These are phyloP conservation scores for Merodon equestris DNA, from an alignment of 2,888 invertebrate genomes.

Conservation along the genomic window DNA sequence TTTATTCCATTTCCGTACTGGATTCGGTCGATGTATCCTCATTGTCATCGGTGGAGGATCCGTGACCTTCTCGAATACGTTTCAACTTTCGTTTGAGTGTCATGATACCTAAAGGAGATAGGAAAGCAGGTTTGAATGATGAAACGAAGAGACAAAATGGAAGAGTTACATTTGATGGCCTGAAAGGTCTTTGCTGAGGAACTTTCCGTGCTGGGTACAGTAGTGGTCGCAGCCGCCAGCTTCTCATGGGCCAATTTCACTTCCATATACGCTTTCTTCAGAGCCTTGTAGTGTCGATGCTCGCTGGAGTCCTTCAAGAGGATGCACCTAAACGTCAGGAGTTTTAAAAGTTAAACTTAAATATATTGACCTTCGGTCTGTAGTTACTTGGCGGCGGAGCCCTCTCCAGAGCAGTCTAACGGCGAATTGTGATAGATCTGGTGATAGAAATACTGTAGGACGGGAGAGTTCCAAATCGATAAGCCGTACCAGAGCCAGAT, in stretches of 20 bases:
- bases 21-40: conserved; percentile 71
- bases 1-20: conserved; percentile 33
- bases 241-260: conserved; percentile 77
- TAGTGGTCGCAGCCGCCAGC: conserved; percentile 71
- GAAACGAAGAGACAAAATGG: no score
- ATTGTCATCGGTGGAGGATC: conserved; percentile 74
- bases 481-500: conserved; percentile 79
- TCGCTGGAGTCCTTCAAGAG: conserved; percentile 77
- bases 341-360: no score
- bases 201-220: conserved; percentile 70
- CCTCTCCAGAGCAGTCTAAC: conserved; percentile 77
- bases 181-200: conserved; percentile 78
- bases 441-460: conserved; percentile 78
- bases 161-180: conserved; percentile 77
- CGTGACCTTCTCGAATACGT: conserved; percentile 78
- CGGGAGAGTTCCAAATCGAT: conserved; percentile 78
- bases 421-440: conserved; percentile 78
- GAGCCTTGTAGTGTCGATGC: conserved; percentile 76
- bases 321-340: conserved; percentile 77
- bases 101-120: conserved; percentile 79
- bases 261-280: conserved; percentile 77
- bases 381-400: conserved; percentile 76
- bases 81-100: conserved; percentile 78
- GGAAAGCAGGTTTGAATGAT: no score
- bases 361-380: neutral